These are phyloP conservation scores for Pangasius djambal DNA, from an alignment of 2,797 vertebrate genomes.

Conservation along the genomic window DNA sequence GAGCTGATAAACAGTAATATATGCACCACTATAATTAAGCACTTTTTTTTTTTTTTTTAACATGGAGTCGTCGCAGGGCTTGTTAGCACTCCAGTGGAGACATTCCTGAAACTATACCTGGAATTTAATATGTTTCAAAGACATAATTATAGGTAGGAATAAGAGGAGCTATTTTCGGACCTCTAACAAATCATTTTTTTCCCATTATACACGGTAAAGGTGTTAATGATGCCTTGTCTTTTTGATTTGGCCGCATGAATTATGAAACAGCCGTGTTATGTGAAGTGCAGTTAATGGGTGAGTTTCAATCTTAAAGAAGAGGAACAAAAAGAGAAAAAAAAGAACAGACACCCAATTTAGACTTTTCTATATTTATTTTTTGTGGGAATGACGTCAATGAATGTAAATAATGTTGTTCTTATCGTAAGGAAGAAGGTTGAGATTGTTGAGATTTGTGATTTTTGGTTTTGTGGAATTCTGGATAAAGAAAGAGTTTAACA, in stretches of 20 bases:
- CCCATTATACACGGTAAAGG: constrained; percentile 78
- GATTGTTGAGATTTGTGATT: not conserved
- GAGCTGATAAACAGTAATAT: constrained; percentile 71
- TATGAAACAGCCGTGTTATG: constrained; percentile 75
- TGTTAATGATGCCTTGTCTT: constrained; percentile 81
- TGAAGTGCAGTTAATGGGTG: constrained; percentile 72
- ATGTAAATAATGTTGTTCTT: not conserved
- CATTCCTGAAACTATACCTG: constrained; percentile 73
- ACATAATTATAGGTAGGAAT: constrained; percentile 76
- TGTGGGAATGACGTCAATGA: not conserved
- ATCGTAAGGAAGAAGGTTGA: not conserved
- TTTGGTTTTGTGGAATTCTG: not conserved
- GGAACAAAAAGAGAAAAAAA: constrained; percentile 39
- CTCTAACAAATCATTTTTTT: constrained; percentile 80
- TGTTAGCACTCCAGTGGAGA: constrained; percentile 71
- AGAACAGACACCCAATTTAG: constrained; percentile 65
- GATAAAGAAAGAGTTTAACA: not conserved
- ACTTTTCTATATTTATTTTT: constrained; percentile 28
- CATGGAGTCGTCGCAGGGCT: constrained; percentile 67
- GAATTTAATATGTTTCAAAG: constrained; percentile 79
- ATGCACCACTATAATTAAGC: constrained; percentile 75
- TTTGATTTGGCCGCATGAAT: constrained; percentile 79
- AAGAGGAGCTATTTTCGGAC: constrained; percentile 78
- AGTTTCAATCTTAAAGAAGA: constrained; percentile 66
- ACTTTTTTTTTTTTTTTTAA: constrained; percentile 62